Conservation (phyloP, 1,140 invertebrate species). For the Drosophila leontia region DNA sequence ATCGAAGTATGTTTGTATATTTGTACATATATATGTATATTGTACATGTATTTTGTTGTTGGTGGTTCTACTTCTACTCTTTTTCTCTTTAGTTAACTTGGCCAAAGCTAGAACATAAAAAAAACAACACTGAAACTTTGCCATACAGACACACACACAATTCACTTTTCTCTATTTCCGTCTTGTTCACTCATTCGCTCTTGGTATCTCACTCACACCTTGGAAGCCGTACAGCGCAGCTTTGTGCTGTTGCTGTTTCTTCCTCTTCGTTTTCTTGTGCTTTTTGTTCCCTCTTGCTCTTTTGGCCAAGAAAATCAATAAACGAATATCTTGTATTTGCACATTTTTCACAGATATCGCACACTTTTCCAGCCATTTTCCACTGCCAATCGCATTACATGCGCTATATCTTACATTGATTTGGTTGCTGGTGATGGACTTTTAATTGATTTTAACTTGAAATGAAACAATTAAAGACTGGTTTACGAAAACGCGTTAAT, state of each 20-base stretch:
- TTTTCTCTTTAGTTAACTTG: slow-evolving; percentile 68
- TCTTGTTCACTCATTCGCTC: slow-evolving; percentile 22
- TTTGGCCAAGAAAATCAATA: slow-evolving; percentile 77
- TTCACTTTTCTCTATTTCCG: slow-evolving; percentile 33
- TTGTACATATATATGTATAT: neutral
- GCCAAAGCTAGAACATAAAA: slow-evolving; percentile 77
- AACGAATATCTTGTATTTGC: slow-evolving; percentile 62
- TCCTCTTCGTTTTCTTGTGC: slow-evolving; percentile 54
- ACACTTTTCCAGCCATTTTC: slow-evolving; percentile 34
- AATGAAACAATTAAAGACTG: slow-evolving; percentile 70
- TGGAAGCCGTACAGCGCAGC: slow-evolving; percentile 80
- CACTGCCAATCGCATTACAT: slow-evolving; percentile 11
- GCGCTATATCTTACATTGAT: slow-evolving; percentile 57
- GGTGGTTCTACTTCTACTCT: slow-evolving; percentile 39
- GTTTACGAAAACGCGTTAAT: slow-evolving; percentile 66
- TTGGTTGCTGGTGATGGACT: slow-evolving; percentile 34
- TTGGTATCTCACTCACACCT: slow-evolving; percentile 25
- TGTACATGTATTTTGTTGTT: slow-evolving; percentile 28
- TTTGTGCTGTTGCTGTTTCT: slow-evolving; percentile 74
- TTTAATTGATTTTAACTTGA: slow-evolving; percentile 49
- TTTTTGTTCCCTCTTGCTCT: slow-evolving; percentile 42
- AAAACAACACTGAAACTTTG: slow-evolving; percentile 73
- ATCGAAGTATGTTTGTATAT: slow-evolving; percentile 2
- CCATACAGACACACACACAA: slow-evolving; percentile 47
- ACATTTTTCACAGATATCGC: slow-evolving; percentile 63